Evolutionary conservation across 2,797 vertebrate genomes (phyloP).

Genomic region (Paedocypris micromegethes): DNA sequence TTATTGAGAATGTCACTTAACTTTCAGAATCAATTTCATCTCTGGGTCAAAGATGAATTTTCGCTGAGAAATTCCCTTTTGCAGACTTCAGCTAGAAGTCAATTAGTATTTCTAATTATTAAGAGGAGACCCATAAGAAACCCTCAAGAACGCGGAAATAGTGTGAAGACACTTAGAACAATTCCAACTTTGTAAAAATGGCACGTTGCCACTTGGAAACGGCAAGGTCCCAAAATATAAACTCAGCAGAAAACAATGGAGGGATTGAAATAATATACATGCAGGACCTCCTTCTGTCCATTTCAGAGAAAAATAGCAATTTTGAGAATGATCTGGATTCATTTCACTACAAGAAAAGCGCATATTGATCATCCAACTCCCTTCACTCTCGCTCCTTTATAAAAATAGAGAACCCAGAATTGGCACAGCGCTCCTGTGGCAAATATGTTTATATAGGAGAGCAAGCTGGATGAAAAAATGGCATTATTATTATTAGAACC

Average conservation of each 20-base stretch:
- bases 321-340: slow-evolving; percentile 21
- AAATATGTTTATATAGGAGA: slow-evolving; percentile 22
- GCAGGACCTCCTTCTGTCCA: slow-evolving; percentile 6
- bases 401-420: slow-evolving; percentile 41
- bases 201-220: too few species aligned
- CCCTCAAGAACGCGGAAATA: too few species aligned
- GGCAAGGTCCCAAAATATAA: neutral
- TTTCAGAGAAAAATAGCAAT: slow-evolving; percentile 7
- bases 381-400: neutral
- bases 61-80: too few species aligned
- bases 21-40: too few species aligned
- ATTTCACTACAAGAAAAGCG: slow-evolving; percentile 32
- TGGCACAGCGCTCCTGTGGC: slow-evolving; percentile 25
- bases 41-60: too few species aligned
- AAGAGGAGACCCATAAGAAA: too few species aligned
- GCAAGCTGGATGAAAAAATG: slow-evolving; percentile 18
- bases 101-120: too few species aligned
- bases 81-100: too few species aligned
- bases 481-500: slow-evolving; percentile 10
- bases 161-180: too few species aligned
- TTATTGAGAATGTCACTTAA: too few species aligned
- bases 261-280: slow-evolving; percentile 13
- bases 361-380: slow-evolving; percentile 35
- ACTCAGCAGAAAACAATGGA: neutral
- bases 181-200: too few species aligned